Evolutionary conservation across 2,888 invertebrate genomes (phyloP), one percentile per base, ranked within the genome.

Genomic region (Melieria crassipennis): DNA sequence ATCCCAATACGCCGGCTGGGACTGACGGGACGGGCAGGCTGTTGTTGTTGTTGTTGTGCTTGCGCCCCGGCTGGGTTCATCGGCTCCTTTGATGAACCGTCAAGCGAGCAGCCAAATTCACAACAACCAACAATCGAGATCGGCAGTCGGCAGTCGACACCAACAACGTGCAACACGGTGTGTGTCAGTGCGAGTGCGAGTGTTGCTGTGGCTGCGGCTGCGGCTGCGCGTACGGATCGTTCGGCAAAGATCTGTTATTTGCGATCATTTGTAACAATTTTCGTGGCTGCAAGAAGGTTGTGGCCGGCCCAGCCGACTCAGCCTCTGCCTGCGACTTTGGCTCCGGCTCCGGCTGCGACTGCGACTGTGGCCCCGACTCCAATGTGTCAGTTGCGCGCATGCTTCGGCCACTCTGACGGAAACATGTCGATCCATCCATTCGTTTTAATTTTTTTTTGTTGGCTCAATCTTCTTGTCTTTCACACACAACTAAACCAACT

Each of bases 251-350:
- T 83, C 83, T 85, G 84, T 86, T 87, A 85, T 85, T 86, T 86
- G 83, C 83, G 83, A 87, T 87, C 86, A 86, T 86, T 86, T 87
- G 85, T 87, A 85, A 85, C 81, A 83, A 84, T 84, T 83, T 85
- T 83, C 80, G 76, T 79, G 57, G 46, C 56, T 62, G 42, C 13
- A 46, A 42, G 69, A 63, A 56, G 55, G 65, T 74, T 70, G 67
- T 2, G 56, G 65, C n/a, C 42, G n/a, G 52, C 52, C 48, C 58
- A 65, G 61, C 52, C 48, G 67, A 13, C 60, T 48, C n/a, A 30
- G 57, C 64, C 45, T 16, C 13, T 50, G 30, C 58, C 30, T 9
- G 55, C 57, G n/a, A 43, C n/a, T 13, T 30, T 62, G n/a, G 47
- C 63, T 11, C 7, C 48, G 50, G 43, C n/a, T 65, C 4, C 13